Evolutionary conservation across 2,113 vertebrate genomes (phyloP).

Genomic region (Bos javanicus): DNA sequence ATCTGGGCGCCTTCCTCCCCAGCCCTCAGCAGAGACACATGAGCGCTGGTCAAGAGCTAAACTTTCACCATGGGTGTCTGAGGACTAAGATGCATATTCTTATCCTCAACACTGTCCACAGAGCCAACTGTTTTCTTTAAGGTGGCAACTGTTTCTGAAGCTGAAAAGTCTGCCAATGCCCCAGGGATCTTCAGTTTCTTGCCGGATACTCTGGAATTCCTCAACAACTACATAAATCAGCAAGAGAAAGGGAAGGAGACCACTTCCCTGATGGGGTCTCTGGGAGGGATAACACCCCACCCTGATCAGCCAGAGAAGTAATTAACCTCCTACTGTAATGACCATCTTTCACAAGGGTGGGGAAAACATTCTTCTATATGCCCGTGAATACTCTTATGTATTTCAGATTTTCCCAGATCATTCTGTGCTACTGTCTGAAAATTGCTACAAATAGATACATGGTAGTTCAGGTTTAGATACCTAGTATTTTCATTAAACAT

Average conservation of each 20-base stretch:
- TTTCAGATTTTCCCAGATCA: not conserved
- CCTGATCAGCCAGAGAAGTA: not conserved
- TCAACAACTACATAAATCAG: not conserved
- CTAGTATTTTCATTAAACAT: not conserved
- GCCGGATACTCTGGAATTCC: not conserved
- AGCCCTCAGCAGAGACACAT: not conserved
- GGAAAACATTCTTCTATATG: not conserved
- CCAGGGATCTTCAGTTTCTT: not conserved
- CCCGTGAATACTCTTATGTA: not conserved
- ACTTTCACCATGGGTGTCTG: fast-evolving
- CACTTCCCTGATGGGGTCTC: not conserved
- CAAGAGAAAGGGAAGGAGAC: not conserved
- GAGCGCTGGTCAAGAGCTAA: not conserved
- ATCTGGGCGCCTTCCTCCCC: not conserved
- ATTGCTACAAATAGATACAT: not conserved
- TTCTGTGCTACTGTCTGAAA: not conserved
- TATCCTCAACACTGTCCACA: not conserved
- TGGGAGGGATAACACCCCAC: not conserved
- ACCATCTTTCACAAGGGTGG: not conserved
- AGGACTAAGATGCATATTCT: not conserved
- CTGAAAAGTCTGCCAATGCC: not conserved
- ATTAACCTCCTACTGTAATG: not conserved
- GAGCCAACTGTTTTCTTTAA: not conserved
- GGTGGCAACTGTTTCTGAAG: not conserved
- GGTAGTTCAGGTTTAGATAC: not conserved